phyloP scores from a whole-genome alignment of 2,888 invertebrate species.

The Vannuccia rotundouncinata region DNA sequence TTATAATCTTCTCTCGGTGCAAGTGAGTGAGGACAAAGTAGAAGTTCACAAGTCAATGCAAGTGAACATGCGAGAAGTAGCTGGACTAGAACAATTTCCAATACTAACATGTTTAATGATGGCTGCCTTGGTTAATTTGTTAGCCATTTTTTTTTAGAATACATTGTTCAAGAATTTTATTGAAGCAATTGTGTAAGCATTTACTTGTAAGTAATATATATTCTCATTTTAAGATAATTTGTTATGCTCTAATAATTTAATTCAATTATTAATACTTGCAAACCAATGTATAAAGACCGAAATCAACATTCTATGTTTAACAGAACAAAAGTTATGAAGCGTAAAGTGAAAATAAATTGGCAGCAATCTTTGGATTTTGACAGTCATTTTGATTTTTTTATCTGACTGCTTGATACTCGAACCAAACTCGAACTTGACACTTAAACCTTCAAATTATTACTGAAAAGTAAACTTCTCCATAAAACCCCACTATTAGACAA shows the following conservation, averaged over 20 bases:
- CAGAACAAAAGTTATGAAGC: conserved; percentile 6
- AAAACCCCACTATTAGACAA: too few species aligned
- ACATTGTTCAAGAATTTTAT: neutral
- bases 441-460: neutral
- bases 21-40: too few species aligned
- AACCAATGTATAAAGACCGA: neutral
- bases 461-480: neutral
- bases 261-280: conserved; percentile 19
- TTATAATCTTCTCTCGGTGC: too few species aligned
- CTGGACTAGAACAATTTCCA: neutral
- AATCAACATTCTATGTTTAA: conserved; percentile 14
- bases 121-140: neutral
- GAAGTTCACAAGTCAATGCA: neutral
- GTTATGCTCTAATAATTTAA: conserved; percentile 13
- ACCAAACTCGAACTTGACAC: neutral
- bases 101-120: neutral
- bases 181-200: neutral
- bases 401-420: neutral
- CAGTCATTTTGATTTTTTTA: neutral
- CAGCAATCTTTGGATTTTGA: neutral
- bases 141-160: neutral
- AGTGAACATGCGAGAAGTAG: conserved; percentile 2
- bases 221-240: neutral
- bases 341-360: neutral
- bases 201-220: neutral